Evolutionary conservation across 2,113 vertebrate species (phyloP).

Genomic region (Brachypodius melanocephalos): DNA sequence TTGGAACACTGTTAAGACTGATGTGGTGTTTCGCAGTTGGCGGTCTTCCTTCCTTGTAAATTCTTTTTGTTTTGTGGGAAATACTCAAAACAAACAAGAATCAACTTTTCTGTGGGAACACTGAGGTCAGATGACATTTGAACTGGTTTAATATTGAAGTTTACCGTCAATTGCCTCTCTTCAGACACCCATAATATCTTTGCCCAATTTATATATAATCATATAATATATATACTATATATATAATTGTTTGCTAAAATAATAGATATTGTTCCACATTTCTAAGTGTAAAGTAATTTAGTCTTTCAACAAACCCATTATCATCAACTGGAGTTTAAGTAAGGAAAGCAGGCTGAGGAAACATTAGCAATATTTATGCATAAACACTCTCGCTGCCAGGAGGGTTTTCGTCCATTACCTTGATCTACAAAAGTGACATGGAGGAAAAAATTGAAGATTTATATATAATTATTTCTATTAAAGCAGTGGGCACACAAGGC

Average conservation of each 20-base stretch:
- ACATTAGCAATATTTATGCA: background rate
- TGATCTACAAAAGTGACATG: background rate
- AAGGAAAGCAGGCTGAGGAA: background rate
- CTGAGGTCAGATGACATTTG: background rate
- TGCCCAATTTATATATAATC: background rate
- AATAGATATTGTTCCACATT: background rate
- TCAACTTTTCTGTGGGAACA: background rate
- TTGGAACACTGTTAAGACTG: background rate
- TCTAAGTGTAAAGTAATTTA: background rate
- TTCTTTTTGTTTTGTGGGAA: background rate
- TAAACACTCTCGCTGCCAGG: background rate
- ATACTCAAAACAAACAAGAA: background rate
- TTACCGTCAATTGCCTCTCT: background rate
- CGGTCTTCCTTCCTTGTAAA: background rate
- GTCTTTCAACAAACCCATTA: background rate
- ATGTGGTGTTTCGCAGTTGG: background rate
- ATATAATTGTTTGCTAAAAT: background rate
- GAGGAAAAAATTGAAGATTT: background rate
- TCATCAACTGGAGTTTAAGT: background rate
- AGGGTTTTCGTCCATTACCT: background rate
- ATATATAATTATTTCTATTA: background rate
- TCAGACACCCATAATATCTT: background rate
- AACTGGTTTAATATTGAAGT: background rate
- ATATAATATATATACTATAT: background rate
- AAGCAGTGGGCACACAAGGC: background rate